A percentile compares a stretch with the other conserved stretches of the same genome.
Evolutionary conservation across 2,888 invertebrate species (phyloP).

Genomic region (Elaeidobius kamerunicus): DNA sequence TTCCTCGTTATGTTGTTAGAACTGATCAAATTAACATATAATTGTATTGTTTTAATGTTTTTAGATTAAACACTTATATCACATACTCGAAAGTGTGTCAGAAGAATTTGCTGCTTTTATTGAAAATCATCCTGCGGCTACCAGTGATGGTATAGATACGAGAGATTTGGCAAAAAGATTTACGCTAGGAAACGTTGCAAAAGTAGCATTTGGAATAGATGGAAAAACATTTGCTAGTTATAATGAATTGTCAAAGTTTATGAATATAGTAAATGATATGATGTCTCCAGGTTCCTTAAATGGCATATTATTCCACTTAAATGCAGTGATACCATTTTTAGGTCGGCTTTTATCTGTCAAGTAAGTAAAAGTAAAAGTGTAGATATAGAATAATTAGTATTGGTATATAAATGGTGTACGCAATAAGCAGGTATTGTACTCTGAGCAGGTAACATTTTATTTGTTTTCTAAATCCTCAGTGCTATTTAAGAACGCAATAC

Average conservation of each 20-base stretch:
- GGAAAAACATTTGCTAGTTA: slow-evolving; percentile 46
- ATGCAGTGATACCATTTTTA: background rate
- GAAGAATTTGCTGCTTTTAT: slow-evolving; percentile 48
- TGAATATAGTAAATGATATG: slow-evolving; percentile 31
- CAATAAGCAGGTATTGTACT: no score
- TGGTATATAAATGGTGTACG: no score
- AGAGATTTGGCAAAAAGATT: slow-evolving; percentile 43
- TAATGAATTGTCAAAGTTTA: slow-evolving; percentile 35
- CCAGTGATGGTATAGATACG: slow-evolving; percentile 41
- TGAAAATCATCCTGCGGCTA: slow-evolving; percentile 42
- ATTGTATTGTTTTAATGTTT: slow-evolving; percentile 19
- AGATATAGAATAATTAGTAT: no score
- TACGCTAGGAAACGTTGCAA: slow-evolving; percentile 49
- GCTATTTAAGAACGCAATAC: no score
- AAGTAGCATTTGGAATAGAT: slow-evolving; percentile 50
- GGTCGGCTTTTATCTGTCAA: background rate
- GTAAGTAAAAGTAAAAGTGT: slow-evolving; percentile 2
- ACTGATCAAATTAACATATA: background rate
- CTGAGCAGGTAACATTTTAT: no score
- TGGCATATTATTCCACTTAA: background rate
- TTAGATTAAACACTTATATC: slow-evolving; percentile 52
- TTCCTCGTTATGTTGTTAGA: background rate
- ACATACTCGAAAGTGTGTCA: slow-evolving; percentile 50
- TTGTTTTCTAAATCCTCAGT: no score
- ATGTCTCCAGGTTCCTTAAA: slow-evolving; percentile 8